Evolutionary conservation across 1,140 invertebrate genomes (phyloP), one percentile per base, ranked within the genome.

Genomic region (Drosophila sp.): DNA sequence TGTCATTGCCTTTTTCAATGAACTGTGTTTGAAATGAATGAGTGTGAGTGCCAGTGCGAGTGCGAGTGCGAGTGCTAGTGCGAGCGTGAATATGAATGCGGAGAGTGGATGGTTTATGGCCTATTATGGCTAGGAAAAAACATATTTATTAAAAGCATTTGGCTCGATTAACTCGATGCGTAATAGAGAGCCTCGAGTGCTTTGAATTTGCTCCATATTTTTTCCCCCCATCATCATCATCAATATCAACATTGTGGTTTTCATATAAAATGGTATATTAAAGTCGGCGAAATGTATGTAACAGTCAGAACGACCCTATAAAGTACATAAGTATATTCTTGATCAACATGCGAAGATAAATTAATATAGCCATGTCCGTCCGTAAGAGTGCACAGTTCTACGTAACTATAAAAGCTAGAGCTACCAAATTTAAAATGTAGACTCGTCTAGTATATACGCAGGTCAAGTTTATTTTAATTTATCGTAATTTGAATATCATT

Each of bases 141-240:
- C 56, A 58, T 58, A 58, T 58, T 58, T 35, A 58, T 58, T 58
- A 58, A 58, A 58, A 58, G 56, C 56, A 32, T 58, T 58, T 58
- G 55, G 29, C 55, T 57, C 44, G 44, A 50, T 50, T 50, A 50
- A 50, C 44, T 50, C 44, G 44, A 50, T 50, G 54, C 55, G 55
- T 32, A 32, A 57, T 57, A 57, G 29, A 30, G 30, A 32, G 44
- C 44, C 44, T 50, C 29, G 56, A 17, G 56, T 35, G 33, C 56
- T 58, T 58, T 23, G 30, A 58, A 27, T 50, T 50, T 50, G 44
- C 44, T 50, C 44, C 23, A 50, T 6, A 50, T 50, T 50, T 50
- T 8, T 1, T 0, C 23, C 6, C 17, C 6, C 17, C 6, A 47
- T 47, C 44, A 25, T 47, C 23, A 8, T 47, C 44, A 25, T 47